Conservation (phyloP, 2,888 invertebrate species). For the Barypeithes pellucidus region DNA sequence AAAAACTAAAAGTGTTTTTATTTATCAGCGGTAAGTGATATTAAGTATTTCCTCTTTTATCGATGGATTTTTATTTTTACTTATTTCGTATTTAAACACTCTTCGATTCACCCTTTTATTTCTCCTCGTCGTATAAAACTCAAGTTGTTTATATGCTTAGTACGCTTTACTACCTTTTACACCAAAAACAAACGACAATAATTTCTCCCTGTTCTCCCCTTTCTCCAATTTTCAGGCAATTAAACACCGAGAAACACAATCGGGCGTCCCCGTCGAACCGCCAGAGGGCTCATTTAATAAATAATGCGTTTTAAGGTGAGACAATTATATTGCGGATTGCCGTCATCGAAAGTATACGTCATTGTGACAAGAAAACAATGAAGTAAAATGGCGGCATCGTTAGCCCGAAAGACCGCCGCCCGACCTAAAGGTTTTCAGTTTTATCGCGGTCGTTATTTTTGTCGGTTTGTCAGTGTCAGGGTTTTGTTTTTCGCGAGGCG, state of each 20-base stretch:
- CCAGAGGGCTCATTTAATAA: constrained; percentile 47
- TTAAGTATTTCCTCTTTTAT: neutral
- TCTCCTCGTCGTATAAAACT: neutral
- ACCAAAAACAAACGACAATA: constrained; percentile 43
- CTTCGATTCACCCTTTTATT: constrained; percentile 9
- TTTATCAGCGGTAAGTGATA: neutral
- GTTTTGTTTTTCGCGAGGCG: neutral
- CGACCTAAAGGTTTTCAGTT: constrained; percentile 24
- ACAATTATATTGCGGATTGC: constrained; percentile 53
- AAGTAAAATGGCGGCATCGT: constrained; percentile 18
- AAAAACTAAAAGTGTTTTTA: too few relatives aligned
- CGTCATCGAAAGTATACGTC: constrained; percentile 49
- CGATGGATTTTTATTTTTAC: neutral
- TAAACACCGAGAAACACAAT: constrained; percentile 47
- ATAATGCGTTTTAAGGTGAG: constrained; percentile 55
- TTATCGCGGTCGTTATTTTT: constrained; percentile 35
- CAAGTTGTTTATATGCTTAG: constrained; percentile 21
- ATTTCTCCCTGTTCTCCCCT: constrained; percentile 44
- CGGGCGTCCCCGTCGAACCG: constrained; percentile 43
- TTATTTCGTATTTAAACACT: neutral
- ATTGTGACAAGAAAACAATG: constrained; percentile 42
- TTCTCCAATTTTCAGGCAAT: constrained; percentile 52
- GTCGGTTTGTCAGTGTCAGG: constrained; percentile 29
- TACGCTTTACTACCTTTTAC: constrained; percentile 18
- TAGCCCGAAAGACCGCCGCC: constrained; percentile 20